Percentiles rank a stretch among this genome's conserved stretches.
phyloP scores from a whole-genome alignment of 2,888 invertebrate genomes.

The Pseudanteris insignis region DNA sequence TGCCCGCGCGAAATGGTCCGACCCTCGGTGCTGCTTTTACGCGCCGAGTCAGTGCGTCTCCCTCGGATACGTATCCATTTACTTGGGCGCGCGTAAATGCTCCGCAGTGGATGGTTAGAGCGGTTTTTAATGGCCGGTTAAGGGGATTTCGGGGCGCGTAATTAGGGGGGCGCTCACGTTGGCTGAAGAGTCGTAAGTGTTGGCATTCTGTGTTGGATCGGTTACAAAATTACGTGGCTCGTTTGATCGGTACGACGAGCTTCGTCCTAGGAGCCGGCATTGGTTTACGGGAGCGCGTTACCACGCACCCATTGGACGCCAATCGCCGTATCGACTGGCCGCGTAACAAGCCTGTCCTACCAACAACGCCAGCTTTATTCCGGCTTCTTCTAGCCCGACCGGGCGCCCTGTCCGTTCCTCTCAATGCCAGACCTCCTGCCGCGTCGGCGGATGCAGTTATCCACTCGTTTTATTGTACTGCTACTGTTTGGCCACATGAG shows the following conservation, averaged over 20 bases:
- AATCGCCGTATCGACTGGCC: conserved; percentile 47
- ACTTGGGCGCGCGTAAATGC: conserved; percentile 45
- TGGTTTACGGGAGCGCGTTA: conserved; percentile 15
- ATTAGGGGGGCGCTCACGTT: conserved; percentile 52
- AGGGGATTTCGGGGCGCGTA: conserved; percentile 61
- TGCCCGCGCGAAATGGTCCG: conserved; percentile 35
- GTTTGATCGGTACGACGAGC: background rate
- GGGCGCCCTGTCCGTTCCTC: conserved; percentile 36
- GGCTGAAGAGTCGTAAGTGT: conserved; percentile 33
- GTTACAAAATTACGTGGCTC: conserved; percentile 50
- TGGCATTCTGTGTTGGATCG: conserved; percentile 24
- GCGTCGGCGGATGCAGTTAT: conserved; percentile 61
- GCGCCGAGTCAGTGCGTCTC: conserved; percentile 19
- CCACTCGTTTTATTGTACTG: conserved; percentile 53
- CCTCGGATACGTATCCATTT: conserved; percentile 46
- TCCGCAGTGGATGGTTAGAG: conserved; percentile 48
- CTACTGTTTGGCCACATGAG: conserved; percentile 64
- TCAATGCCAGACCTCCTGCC: conserved; percentile 46
- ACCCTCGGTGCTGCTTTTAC: conserved; percentile 35
- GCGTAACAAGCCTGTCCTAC: conserved; percentile 51
- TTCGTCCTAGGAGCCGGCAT: conserved; percentile 12
- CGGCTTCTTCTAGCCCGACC: conserved; percentile 17
- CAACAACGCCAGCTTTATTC: conserved; percentile 31
- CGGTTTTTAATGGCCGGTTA: conserved; percentile 62
- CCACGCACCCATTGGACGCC: conserved; percentile 31